Evolutionary conservation across 1,140 invertebrate species (phyloP).

Genomic region (Philotrypesis tridentata): DNA sequence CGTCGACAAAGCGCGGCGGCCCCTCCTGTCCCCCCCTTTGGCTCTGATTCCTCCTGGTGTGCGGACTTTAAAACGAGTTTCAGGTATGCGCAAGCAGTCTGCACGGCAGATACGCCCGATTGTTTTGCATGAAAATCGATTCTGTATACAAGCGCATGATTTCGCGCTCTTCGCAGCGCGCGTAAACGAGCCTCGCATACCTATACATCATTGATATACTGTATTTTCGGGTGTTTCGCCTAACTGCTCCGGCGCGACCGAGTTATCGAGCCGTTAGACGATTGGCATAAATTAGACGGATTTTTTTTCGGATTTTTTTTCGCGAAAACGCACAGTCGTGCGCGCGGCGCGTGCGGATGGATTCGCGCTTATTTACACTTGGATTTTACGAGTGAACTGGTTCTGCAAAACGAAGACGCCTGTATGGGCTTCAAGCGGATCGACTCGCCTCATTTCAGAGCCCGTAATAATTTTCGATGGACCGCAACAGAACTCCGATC

Average conservation of each 20-base stretch:
- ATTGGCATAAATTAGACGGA: neutral
- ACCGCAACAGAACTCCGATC: conserved; percentile 13
- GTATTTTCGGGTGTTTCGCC: neutral
- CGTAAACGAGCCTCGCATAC: too few species aligned
- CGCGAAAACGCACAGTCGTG: too few species aligned
- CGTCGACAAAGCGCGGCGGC: neutral
- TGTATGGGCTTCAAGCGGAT: neutral
- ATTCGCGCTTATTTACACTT: neutral
- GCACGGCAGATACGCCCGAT: conserved; percentile 14
- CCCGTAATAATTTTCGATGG: conserved; percentile 27
- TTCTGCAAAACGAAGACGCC: neutral
- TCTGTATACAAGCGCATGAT: conserved; percentile 51
- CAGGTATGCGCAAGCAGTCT: too few species aligned
- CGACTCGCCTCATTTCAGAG: neutral
- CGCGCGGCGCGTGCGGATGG: neutral
- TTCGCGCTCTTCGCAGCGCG: too few species aligned
- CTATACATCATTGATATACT: too few species aligned
- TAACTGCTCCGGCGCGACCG: neutral
- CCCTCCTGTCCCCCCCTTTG: neutral
- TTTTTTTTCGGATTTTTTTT: neutral
- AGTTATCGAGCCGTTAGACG: neutral
- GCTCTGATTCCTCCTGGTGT: too few species aligned
- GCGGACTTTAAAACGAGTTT: neutral
- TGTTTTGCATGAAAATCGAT: conserved; percentile 57
- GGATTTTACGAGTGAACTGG: neutral